Evolutionary conservation across 2,797 vertebrate species (phyloP).

Genomic region (Rhabdophis nuchalis): DNA sequence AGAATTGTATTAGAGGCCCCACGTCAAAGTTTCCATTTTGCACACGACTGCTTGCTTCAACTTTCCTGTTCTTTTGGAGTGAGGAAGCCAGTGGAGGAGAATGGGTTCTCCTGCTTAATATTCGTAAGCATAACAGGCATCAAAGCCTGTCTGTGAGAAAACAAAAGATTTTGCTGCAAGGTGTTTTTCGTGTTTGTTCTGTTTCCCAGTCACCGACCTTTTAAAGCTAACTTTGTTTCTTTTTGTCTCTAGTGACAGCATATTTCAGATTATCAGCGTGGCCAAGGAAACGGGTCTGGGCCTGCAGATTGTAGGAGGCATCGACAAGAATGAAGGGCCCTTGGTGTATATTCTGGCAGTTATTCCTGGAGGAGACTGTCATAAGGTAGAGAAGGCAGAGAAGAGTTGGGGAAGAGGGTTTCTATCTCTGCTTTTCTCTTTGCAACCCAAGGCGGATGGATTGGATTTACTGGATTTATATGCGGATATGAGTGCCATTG

Average conservation of each 20-base stretch:
- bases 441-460: background rate
- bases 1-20: background rate
- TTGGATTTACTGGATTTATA: too few relatives aligned
- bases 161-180: background rate
- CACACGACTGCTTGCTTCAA: background rate
- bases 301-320: constrained; percentile 85
- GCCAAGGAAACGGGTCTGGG: constrained; percentile 84
- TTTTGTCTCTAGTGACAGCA: constrained; percentile 75
- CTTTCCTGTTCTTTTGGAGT: background rate
- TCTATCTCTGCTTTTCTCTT: background rate
- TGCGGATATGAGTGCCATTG: background rate
- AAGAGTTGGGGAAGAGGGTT: background rate
- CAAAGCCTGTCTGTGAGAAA: background rate
- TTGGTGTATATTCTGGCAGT: constrained; percentile 91
- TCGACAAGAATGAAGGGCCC: constrained; percentile 86
- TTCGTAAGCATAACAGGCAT: background rate
- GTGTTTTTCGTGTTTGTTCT: background rate
- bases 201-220: constrained; percentile 8
- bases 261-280: constrained; percentile 88
- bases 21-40: background rate
- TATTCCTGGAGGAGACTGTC: constrained; percentile 87
- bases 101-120: background rate
- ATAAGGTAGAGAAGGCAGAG: constrained; percentile 77
- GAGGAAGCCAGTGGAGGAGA: background rate
- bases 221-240: constrained; percentile 35